Base-by-base conservation (phyloP, 2,888 invertebrate genomes). In the Pterobdella sp. region DNA sequence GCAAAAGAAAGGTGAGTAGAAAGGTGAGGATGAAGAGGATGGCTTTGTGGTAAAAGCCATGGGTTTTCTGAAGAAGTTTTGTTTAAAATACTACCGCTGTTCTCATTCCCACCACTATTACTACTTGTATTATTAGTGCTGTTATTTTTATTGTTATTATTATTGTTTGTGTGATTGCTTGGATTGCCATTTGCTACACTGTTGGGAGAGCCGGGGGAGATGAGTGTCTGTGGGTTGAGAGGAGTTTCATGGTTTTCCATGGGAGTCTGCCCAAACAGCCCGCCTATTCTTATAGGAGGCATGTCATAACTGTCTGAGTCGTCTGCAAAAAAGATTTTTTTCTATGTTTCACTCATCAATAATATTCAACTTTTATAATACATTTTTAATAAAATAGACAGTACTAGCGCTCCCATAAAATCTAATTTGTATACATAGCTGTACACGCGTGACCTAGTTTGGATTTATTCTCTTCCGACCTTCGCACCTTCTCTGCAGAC, bases 221-320 rank as follows among this genome's bases (percentile, higher is more conserved):
- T 79, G 69, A 80, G 79, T n/a, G 81, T 80, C n/a, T 80, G 80
- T 64, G 79, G 80, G 10, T 79, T 79, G 77, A 81, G 78, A 68
- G 71, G 77, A 34, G 79, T 79, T 74, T 82, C 82, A 68, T 81
- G 80, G 74, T 82, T 82, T 73, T 82, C 71, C 4, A 80, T 78
- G 68, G 78, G 79, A 22, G 80, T 79, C 14, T 35, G 65, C 0
- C 66, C 72, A 71, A 71, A 75, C 73, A 75, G 65, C 18, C 72
- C 68, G 1, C 22, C 60, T 29, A 65, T 35, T 29, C 72, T 36
- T 26, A 74, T 56, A 10, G 74, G 73, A n/a, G 75, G 72, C 74
- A 75, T 74, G 56, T 75, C 75, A 72, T 75, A 77, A 29, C 68
- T 68, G 72, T 77, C 77, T 14, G 76, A 74, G 67, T 77, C 77